Percentiles rank a stretch among this genome's conserved stretches.
Evolutionary conservation across 2,888 invertebrate species (phyloP).

Genomic region (Coecobrya sp.): DNA sequence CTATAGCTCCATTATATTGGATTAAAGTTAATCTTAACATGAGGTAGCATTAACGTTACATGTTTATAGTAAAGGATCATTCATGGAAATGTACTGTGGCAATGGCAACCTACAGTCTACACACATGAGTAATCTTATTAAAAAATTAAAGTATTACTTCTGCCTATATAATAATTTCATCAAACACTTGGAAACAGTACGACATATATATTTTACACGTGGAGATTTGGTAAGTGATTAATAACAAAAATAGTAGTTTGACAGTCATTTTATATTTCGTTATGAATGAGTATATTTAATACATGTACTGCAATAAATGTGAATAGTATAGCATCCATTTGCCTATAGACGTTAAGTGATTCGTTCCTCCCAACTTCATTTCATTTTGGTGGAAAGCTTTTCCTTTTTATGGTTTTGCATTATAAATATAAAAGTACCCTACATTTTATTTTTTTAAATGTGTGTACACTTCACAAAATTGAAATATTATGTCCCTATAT

Average conservation of each 20-base stretch:
- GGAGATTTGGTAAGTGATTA: conserved; percentile 6
- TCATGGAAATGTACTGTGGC: not conserved
- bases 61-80: conserved; percentile 13
- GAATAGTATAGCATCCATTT: not conserved
- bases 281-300: conserved; percentile 38
- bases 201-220: not conserved
- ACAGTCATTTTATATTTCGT: conserved; percentile 45
- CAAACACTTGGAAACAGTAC: conserved; percentile 31
- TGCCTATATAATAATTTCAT: conserved; percentile 34
- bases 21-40: not conserved
- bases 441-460: too few species aligned
- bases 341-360: not conserved
- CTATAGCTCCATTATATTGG: not conserved
- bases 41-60: conserved; percentile 32
- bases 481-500: not conserved
- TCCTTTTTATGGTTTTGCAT: too few species aligned
- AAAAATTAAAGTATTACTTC: conserved; percentile 12
- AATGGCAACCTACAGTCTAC: not conserved
- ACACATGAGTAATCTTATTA: not conserved
- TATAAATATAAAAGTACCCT: too few species aligned
- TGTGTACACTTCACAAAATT: too few species aligned
- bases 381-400: not conserved
- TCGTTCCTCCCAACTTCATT: not conserved
- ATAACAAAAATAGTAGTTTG: conserved; percentile 32
- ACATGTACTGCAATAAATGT: conserved; percentile 6